phyloP scores from a whole-genome alignment of 2,113 vertebrate species.

The Oryzias celebensis region DNA sequence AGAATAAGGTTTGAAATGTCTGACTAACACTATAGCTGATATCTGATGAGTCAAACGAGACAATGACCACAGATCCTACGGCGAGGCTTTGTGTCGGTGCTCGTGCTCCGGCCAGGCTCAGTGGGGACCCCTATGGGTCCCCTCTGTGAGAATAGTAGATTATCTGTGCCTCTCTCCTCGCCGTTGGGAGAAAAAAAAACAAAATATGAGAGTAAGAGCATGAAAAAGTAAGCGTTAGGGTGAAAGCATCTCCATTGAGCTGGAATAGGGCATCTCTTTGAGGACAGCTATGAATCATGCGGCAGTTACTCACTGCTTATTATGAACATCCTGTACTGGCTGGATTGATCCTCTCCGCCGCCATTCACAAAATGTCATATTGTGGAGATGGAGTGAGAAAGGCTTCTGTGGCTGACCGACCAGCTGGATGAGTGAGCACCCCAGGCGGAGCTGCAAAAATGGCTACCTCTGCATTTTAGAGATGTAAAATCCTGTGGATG shows the following conservation, averaged over 20 bases:
- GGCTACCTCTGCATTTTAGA: constrained; percentile 51
- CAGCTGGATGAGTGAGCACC: constrained; percentile 62
- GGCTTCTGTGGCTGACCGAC: constrained; percentile 45
- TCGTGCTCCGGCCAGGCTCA: constrained; percentile 49
- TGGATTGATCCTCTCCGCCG: constrained; percentile 66
- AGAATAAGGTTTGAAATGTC: too few species aligned
- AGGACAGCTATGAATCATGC: constrained; percentile 67
- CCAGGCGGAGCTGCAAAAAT: constrained; percentile 54
- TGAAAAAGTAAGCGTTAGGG: constrained; percentile 31
- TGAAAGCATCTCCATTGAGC: constrained; percentile 54
- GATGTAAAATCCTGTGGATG: constrained; percentile 58
- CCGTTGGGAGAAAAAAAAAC: constrained; percentile 23
- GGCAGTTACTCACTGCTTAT: constrained; percentile 72
- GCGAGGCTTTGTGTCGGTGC: constrained; percentile 54
- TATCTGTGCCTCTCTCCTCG: constrained; percentile 38
- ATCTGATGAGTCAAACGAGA: not conserved
- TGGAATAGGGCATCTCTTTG: constrained; percentile 57
- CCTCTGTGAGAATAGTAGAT: constrained; percentile 59
- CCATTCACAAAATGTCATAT: constrained; percentile 75
- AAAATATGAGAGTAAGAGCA: constrained; percentile 18
- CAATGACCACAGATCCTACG: constrained; percentile 33
- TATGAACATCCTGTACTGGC: constrained; percentile 71
- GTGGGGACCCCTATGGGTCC: constrained; percentile 29
- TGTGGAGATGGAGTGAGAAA: constrained; percentile 56
- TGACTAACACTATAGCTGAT: not conserved